Evolutionary conservation across 2,797 vertebrate genomes (phyloP).

Genomic region (Bradypodion ventrale): DNA sequence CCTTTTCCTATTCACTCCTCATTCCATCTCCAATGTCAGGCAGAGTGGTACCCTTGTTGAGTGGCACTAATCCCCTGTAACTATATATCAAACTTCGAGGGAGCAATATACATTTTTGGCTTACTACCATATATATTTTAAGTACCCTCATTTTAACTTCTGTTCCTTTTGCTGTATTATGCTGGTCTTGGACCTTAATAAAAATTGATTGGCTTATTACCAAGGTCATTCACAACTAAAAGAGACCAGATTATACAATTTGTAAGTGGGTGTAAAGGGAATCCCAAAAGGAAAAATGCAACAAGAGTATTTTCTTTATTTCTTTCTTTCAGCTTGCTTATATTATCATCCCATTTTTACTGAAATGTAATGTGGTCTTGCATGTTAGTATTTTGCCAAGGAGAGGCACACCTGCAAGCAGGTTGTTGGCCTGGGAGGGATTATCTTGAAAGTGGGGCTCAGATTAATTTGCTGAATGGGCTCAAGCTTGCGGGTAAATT

Average conservation of each 20-base stretch:
- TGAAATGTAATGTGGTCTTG: conserved; percentile 57
- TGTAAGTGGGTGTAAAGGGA: neutral
- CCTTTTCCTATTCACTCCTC: neutral
- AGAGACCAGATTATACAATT: neutral
- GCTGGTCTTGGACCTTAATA: too few species aligned
- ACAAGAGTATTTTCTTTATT: conserved; percentile 12
- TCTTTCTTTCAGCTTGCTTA: conserved; percentile 34
- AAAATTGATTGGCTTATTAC: too few species aligned
- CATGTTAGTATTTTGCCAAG: conserved; percentile 69
- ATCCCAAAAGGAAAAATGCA: neutral
- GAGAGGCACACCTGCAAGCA: conserved; percentile 79
- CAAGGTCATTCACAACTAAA: neutral
- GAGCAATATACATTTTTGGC: neutral
- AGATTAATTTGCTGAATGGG: conserved; percentile 82
- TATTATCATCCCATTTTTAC: conserved; percentile 8
- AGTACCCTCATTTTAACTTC: too few species aligned
- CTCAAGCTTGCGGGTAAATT: conserved; percentile 76
- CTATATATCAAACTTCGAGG: too few species aligned
- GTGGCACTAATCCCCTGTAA: too few species aligned
- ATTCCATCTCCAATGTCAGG: too few species aligned
- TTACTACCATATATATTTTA: too few species aligned
- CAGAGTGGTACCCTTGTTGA: too few species aligned
- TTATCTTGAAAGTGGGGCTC: conserved; percentile 81
- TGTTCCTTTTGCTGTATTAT: too few species aligned
- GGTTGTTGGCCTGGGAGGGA: conserved; percentile 76